Conservation (phyloP, 2,797 vertebrate species). For the Erithacus rubecula region DNA sequence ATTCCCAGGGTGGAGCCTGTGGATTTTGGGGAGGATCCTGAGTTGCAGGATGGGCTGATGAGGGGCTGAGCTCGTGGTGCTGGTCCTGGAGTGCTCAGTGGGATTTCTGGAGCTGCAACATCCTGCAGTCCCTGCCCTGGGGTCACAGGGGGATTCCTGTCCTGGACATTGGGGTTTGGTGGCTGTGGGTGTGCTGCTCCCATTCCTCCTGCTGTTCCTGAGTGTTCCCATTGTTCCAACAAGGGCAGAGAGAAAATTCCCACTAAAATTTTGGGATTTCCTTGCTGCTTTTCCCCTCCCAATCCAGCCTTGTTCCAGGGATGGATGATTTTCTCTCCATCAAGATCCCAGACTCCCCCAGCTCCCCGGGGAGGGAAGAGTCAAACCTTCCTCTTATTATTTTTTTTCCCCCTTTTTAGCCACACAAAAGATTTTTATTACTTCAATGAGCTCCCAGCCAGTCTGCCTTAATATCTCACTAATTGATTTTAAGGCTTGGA, state of each 20-base stretch:
- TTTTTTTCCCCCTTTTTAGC: constrained; percentile 60
- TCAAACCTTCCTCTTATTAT: constrained; percentile 37
- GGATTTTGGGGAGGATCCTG: no score
- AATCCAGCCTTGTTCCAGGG: not conserved
- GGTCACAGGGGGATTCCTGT: accelerated
- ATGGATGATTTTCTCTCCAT: not conserved
- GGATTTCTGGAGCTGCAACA: not conserved
- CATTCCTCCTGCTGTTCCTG: not conserved
- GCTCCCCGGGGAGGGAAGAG: constrained; percentile 1
- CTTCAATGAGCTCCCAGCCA: constrained; percentile 76
- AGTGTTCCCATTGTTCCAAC: accelerated
- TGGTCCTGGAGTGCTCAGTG: accelerated
- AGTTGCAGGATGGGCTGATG: accelerated
- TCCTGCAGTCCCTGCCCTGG: not conserved
- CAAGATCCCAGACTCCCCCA: not conserved
- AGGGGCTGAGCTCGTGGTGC: not conserved
- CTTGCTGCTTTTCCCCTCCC: not conserved
- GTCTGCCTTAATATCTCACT: constrained; percentile 77
- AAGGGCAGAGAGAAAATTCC: not conserved
- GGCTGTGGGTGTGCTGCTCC: not conserved
- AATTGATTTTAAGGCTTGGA: constrained; percentile 81
- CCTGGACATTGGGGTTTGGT: not conserved
- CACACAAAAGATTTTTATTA: constrained; percentile 74
- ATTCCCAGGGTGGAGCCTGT: no score
- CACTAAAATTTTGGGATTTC: not conserved